Evolutionary conservation across 2,113 vertebrate species (phyloP), one percentile per base, ranked within the genome.

Genomic region (Orientallactaga bullata): DNA sequence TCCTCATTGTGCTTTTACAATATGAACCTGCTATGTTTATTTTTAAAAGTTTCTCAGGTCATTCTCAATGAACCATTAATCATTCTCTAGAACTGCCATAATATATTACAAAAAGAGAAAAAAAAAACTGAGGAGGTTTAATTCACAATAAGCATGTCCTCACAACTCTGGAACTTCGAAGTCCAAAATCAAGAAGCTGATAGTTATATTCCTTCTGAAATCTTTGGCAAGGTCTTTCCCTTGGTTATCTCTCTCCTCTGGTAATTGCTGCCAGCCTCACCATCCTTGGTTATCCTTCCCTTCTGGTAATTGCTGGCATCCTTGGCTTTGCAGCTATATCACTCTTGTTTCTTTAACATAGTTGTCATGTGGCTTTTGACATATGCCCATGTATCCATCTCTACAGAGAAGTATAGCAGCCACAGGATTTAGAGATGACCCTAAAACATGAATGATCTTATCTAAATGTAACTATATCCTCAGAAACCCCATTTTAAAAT

Each of bases 1-100:
- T 82, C 55, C 9, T 95, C 17, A 69, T 32, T 92, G 7, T n/a
- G 6, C 79, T 8, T 83, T 81, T 79, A 55, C n/a, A 76, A 4
- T 5, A n/a, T 30, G 58, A 87, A 42, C 5, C 39, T 82, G 5
- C n/a, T 28, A 37, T 20, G 11, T 51, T 26, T 32, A 68, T 30
- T 87, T 83, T 86, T 86, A 92, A 35, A 71, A 84, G 26, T 87
- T 84, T 74, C 21, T 51, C 8, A 88, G 37, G 26, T 87, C n/a
- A 79, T 87, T 93, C 63, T 78, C 4, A 28, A 65, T 35, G 35
- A n/a, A 84, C 32, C 47, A 85, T 0, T 74, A 39, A 83, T 60
- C 39, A 79, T 66, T 82, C 69, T 28, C 88, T 86, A 81, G 60
- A 61, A 18, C 4, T 71, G 32, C 15, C 51, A 74, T 71, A 39